A percentile compares a stretch with the other conserved stretches of the same genome.
phyloP scores from a whole-genome alignment of 2,888 invertebrate genomes.

The Epirrita christyi region DNA sequence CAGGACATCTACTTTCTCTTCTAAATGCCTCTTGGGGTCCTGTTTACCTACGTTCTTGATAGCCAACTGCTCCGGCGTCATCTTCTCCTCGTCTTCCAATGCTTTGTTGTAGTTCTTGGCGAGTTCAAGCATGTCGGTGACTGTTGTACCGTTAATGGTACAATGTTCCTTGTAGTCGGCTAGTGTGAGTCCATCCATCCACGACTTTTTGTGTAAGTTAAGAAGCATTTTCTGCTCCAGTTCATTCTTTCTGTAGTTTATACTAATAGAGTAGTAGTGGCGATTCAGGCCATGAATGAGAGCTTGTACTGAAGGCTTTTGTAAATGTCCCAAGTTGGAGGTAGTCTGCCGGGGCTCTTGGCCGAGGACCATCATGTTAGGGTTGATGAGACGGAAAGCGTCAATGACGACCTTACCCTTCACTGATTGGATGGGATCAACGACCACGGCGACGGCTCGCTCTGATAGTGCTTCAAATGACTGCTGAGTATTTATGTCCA shows the following conservation, averaged over 20 bases:
- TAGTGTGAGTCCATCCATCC: constrained; percentile 97
- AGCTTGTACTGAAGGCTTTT: constrained; percentile 99
- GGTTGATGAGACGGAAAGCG: constrained; percentile 99
- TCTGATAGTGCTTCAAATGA: constrained; percentile 99
- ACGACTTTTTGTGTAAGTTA: constrained; percentile 99
- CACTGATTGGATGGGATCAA: constrained; percentile 99
- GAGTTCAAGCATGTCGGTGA: constrained; percentile 97
- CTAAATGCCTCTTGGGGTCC: constrained; percentile 99
- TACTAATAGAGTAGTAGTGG: constrained; percentile 99
- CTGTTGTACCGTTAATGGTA: constrained; percentile 96
- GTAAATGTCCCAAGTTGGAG: constrained; percentile 98
- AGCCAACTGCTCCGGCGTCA: constrained; percentile 99
- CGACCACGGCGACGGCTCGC: constrained; percentile 99
- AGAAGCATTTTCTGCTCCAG: constrained; percentile 99
- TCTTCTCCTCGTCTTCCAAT: constrained; percentile 99
- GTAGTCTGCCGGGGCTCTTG: constrained; percentile 99
- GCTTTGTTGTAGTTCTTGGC: constrained; percentile 99
- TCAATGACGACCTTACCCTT: constrained; percentile 99
- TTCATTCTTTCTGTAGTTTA: constrained; percentile 99
- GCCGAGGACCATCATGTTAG: constrained; percentile 99
- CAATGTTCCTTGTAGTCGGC: constrained; percentile 97
- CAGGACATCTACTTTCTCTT: constrained; percentile 98
- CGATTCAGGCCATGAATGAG: constrained; percentile 99
- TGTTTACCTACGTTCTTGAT: constrained; percentile 99
- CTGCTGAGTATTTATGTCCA: constrained; percentile 99